phyloP scores from a whole-genome alignment of 2,113 vertebrate species.

The Prietella phreatophila region DNA sequence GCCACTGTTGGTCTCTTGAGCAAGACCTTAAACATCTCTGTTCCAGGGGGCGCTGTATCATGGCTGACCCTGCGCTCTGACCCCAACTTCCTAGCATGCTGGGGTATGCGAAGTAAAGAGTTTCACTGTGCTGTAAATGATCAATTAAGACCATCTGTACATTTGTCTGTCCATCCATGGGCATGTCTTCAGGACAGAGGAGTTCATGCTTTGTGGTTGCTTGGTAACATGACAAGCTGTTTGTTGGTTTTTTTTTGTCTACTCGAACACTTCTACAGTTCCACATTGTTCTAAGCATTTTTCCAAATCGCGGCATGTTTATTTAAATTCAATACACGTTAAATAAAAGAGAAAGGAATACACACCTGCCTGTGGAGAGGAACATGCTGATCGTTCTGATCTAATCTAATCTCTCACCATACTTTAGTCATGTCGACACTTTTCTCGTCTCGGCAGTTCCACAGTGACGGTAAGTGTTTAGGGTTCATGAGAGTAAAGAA shows the following conservation, averaged over 20 bases:
- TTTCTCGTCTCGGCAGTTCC: background rate
- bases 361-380: background rate
- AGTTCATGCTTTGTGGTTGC: background rate
- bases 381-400: background rate
- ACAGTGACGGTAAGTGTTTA: background rate
- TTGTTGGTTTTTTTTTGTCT: background rate
- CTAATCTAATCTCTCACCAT: background rate
- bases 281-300: background rate
- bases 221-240: background rate
- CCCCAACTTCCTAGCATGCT: too few relatives aligned
- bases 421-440: too few relatives aligned
- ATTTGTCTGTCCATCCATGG: background rate
- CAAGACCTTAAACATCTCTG: too few relatives aligned
- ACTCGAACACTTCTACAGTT: background rate
- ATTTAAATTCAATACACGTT: background rate
- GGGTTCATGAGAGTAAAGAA: constrained; percentile 1
- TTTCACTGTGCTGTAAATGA: too few relatives aligned
- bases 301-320: background rate
- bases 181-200: background rate
- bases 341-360: background rate
- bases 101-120: too few relatives aligned
- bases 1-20: too few relatives aligned
- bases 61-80: too few relatives aligned
- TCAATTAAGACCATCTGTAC: background rate
- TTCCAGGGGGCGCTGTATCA: too few relatives aligned